These are phyloP conservation scores for Dicranocentrus wangi DNA, from an alignment of 2,888 invertebrate species.

Conservation along the genomic window DNA sequence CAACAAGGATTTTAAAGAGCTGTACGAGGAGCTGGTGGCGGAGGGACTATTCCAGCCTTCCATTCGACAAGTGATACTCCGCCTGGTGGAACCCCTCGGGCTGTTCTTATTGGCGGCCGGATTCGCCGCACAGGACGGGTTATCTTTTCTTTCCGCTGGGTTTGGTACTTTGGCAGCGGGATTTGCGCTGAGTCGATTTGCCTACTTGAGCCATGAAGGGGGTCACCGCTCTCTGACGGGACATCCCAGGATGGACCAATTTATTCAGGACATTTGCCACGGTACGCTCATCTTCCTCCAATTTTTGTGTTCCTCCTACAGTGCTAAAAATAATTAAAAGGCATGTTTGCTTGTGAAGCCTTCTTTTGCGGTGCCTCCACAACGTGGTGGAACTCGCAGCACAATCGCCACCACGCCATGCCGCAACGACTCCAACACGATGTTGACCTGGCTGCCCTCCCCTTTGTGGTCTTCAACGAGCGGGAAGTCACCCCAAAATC, in stretches of 20 bases:
- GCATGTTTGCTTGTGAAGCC: neutral
- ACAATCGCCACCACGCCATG: constrained; percentile 63
- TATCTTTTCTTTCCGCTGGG: neutral
- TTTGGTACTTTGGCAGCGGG: neutral
- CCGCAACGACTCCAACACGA: too few relatives aligned
- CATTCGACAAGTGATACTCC: neutral
- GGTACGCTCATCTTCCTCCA: constrained; percentile 38
- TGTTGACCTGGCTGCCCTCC: constrained; percentile 70
- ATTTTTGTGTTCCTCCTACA: neutral
- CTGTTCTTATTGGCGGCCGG: neutral
- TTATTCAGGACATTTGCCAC: constrained; percentile 41
- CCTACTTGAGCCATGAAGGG: constrained; percentile 47
- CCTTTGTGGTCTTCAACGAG: constrained; percentile 66
- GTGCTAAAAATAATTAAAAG: neutral
- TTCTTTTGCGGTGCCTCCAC: constrained; percentile 37
- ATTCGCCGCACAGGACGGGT: neutral
- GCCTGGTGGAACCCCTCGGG: neutral
- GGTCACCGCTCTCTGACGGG: constrained; percentile 45
- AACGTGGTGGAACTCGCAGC: constrained; percentile 52
- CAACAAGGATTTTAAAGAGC: constrained; percentile 24
- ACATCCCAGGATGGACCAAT: neutral
- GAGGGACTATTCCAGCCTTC: constrained; percentile 30
- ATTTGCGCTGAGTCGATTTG: constrained; percentile 9
- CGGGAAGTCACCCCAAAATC: constrained; percentile 48
- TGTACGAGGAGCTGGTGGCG: constrained; percentile 17